These are phyloP conservation scores for Origma solitaria DNA, from an alignment of 2,113 vertebrate species.

Conservation along the genomic window DNA sequence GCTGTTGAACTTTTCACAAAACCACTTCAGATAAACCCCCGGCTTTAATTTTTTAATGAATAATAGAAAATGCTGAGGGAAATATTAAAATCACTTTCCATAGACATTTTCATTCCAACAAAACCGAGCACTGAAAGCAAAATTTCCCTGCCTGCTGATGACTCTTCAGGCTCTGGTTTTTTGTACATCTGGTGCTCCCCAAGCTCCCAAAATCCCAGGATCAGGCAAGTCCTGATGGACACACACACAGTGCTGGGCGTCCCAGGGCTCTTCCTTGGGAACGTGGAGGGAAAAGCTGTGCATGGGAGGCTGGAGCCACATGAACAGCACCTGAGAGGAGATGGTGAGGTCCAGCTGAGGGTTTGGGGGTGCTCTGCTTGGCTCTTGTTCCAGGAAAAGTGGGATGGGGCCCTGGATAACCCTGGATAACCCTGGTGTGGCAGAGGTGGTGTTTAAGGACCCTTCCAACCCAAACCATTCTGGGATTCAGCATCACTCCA, in stretches of 20 bases:
- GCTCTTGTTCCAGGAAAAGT: background rate
- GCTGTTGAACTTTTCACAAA: background rate
- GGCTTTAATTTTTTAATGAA: constrained; percentile 9
- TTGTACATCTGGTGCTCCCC: background rate
- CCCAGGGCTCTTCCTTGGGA: background rate
- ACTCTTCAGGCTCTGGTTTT: background rate
- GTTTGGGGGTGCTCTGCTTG: background rate
- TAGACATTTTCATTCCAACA: background rate
- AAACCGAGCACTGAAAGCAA: background rate
- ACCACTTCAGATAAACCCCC: background rate
- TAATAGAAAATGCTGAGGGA: constrained; percentile 5
- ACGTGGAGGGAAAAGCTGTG: background rate
- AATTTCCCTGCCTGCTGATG: background rate
- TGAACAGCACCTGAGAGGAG: fast-evolving
- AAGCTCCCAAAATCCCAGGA: background rate
- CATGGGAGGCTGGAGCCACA: background rate
- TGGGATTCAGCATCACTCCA: background rate
- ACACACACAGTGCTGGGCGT: background rate
- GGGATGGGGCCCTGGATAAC: background rate
- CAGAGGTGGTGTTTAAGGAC: background rate
- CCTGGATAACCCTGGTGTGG: fast-evolving
- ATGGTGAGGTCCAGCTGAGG: fast-evolving
- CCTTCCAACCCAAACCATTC: background rate
- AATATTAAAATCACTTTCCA: constrained; percentile 7
- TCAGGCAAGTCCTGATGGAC: background rate